A percentile compares a stretch with the other conserved stretches of the same genome.
Conservation (phyloP, 2,888 invertebrate species). For the Trypoxylon attenuatum region DNA sequence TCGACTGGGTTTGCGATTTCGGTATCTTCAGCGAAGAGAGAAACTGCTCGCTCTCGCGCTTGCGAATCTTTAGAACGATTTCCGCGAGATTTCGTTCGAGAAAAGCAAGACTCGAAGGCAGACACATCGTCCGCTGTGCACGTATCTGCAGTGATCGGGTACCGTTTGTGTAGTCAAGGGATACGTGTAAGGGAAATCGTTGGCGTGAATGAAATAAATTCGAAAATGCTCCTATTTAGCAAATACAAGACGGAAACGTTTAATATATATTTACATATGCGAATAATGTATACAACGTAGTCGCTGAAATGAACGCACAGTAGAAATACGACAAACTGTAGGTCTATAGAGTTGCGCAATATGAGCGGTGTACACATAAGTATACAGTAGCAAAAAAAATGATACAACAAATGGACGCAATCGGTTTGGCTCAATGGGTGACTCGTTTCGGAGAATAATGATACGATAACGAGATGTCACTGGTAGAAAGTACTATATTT, state of each 20-base stretch:
- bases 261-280: slow-evolving; percentile 56
- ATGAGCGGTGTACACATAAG: slow-evolving; percentile 4
- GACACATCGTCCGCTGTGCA: too few species aligned
- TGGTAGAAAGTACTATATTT: too few species aligned
- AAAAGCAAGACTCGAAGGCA: too few species aligned
- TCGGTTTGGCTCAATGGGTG: slow-evolving; percentile 5
- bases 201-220: neutral
- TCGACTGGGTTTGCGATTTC: too few species aligned
- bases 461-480: neutral
- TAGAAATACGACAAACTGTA: slow-evolving; percentile 20
- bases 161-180: too few species aligned
- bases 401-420: slow-evolving; percentile 42
- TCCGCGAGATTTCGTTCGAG: too few species aligned
- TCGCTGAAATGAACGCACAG: slow-evolving; percentile 29
- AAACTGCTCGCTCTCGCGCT: too few species aligned
- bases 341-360: slow-evolving; percentile 8
- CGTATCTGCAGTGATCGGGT: too few species aligned
- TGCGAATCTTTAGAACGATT: too few species aligned
- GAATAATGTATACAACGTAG: slow-evolving; percentile 49
- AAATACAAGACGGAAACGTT: slow-evolving; percentile 64
- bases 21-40: too few species aligned
- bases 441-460: neutral
- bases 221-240: slow-evolving; percentile 14
- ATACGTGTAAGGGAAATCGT: neutral
- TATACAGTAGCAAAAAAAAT: slow-evolving; percentile 21